Evolutionary conservation across 2,797 vertebrate species (phyloP), one percentile per base, ranked within the genome.

Genomic region (Eidolon dupreanum): DNA sequence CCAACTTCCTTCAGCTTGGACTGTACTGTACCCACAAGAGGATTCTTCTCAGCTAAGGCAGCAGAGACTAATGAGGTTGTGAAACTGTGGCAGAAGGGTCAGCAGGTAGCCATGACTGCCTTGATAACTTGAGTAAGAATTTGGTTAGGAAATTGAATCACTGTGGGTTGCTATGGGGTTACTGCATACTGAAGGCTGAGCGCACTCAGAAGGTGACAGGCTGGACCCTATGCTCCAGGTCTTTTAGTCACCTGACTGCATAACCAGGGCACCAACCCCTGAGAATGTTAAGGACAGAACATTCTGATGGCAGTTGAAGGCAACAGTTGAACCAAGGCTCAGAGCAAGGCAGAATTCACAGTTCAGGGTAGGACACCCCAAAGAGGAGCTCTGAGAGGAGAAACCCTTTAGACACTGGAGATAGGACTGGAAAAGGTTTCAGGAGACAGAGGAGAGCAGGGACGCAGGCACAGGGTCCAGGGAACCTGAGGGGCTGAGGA

Each of bases 251-350:
- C 16, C n/a, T 11, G 0, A 19, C 4, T 13, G 1, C 3, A 68
- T 51, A 65, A 12, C 8, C 19, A 53, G 43, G 20, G 46, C 5
- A 53, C 61, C 90, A 94, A 91, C 95, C 57, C 22, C 93, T 53
- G 3, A 96, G 96, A 98, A 97, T 61, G 41, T 92, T 90, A 87
- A 86, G 70, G 68, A 13, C 15, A 33, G 77, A 96, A 88, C 73
- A 90, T 96, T 97, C 97, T 33, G 24, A 10, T 88, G 97, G 66
- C 97, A 97, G 97, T 97, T 98, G 85, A 90, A 88, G 17, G 38
- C 71, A 79, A 57, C 95, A 6, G 95, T 95, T 97, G 31, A 66
- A 73, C 38, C 24, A 17, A 61, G 61, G 3, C 77, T 46, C 53
- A 26, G 41, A 5, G 81, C 41, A 77, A 28, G 22, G 28, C 19